Base-by-base conservation (phyloP, 1,140 invertebrate genomes). In the Druon quercuslanigerum region DNA sequence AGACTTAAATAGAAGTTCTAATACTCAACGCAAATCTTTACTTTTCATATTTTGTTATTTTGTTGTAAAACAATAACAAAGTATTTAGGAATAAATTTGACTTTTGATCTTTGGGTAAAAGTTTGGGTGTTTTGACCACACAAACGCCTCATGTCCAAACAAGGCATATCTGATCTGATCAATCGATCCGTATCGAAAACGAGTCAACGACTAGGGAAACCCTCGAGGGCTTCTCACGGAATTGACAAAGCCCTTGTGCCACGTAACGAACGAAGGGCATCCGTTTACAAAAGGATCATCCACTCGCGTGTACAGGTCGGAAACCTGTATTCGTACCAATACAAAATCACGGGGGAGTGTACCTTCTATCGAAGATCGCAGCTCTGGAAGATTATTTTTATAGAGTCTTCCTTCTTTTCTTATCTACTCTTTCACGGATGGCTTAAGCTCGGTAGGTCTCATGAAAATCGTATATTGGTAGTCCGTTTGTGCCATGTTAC, bases 381-480 rank as follows among this genome's bases (percentile, higher is more conserved):
- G 60, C 60, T 66, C 60, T 66, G 60, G 60, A 66, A 66, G 60
- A 66, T 66, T 66, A 66, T 66, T 66, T 66, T 66, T 40, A 66
- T 66, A 66, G 8, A 46, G 40, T 46, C 40, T 11, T 46, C 20
- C 60, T 66, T 14, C 57, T 60, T 60, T 60, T 60, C 57, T 60
- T 33, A 25, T 40, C 1, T 66, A 66, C 20, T 66, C 60, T 66
- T 66, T 66, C 60, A 66, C 60, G 60, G 60, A 46, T 66, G 60
- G 60, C 60, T 66, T 66, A 66, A 66, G 33, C 60, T 33, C 60
- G 25, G 20, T 33, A 20, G 25, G 20, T 25, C 12, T 66, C 13
- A 40, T 14, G 25, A 66, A 66, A 66, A 66, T 66, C 60, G 40
- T 66, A 66, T 66, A 66, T 66, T 66, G 60, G 60, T 46, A 66